Percentiles rank a stretch among this genome's conserved stretches.
phyloP scores from a whole-genome alignment of 1,140 invertebrate species.

The Hylaeus volcanicus region DNA sequence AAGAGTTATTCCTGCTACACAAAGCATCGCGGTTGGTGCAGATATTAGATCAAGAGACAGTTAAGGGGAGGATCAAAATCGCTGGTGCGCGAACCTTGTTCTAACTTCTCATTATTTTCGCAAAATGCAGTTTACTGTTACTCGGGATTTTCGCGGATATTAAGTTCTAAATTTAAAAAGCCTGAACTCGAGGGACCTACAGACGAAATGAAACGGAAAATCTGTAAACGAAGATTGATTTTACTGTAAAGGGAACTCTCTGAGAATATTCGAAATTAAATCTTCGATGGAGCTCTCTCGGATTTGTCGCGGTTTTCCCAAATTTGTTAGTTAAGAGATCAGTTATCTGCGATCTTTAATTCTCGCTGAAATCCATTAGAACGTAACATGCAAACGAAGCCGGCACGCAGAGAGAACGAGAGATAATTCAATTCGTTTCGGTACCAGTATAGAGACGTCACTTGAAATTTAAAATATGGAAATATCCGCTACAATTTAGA shows the following conservation, averaged over 20 bases:
- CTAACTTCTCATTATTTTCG: not conserved
- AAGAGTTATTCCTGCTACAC: constrained; percentile 8
- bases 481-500: not conserved
- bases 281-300: not conserved
- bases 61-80: not conserved
- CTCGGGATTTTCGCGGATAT: not conserved
- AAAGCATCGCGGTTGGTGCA: not conserved
- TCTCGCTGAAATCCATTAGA: not conserved
- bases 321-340: not conserved
- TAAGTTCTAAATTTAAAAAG: not conserved
- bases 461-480: not conserved
- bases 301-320: not conserved
- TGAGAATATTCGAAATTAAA: constrained; percentile 20
- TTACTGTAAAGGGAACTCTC: not conserved
- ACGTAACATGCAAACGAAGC: constrained; percentile 2
- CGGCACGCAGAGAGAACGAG: too few relatives aligned
- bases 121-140: not conserved
- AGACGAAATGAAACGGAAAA: not conserved
- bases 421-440: not conserved
- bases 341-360: not conserved
- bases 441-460: not conserved
- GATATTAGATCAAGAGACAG: not conserved
- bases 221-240: not conserved
- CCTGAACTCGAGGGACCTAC: not conserved
- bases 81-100: not conserved